Conservation (phyloP, 2,113 vertebrate species). For the Cavia porcellus region DNA sequence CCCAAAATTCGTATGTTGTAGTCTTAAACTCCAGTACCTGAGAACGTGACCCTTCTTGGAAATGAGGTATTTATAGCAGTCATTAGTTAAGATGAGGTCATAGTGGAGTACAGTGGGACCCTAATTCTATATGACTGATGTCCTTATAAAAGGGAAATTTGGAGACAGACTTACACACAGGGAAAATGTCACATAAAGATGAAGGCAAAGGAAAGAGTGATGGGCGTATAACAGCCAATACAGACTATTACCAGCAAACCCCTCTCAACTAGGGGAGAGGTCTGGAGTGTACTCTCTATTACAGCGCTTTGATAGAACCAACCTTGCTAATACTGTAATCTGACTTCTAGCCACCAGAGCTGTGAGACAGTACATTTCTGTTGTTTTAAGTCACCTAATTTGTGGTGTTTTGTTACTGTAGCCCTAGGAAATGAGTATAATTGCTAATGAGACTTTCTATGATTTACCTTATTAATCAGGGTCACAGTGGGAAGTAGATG, state of each 20-base stretch:
- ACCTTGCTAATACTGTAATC: not conserved
- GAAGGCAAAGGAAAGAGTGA: not conserved
- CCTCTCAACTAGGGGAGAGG: not conserved
- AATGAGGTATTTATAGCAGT: not conserved
- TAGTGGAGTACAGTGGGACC: not conserved
- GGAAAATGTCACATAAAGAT: not conserved
- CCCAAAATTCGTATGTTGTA: not conserved
- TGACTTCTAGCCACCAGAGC: not conserved
- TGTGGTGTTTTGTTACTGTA: not conserved
- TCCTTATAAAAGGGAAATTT: conserved; percentile 4
- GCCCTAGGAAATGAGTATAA: not conserved
- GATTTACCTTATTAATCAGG: not conserved
- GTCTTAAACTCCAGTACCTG: not conserved
- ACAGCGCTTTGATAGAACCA: not conserved
- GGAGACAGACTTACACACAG: not conserved
- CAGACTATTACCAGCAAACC: not conserved
- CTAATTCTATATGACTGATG: not conserved
- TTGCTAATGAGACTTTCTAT: not conserved
- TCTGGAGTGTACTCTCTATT: not conserved
- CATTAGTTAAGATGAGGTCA: not conserved
- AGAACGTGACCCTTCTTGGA: conserved; percentile 30
- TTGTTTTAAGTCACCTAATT: not conserved
- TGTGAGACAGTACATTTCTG: not conserved
- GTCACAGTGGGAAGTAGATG: not conserved
- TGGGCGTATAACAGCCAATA: not conserved